Evolutionary conservation across 2,888 invertebrate genomes (phyloP).

Genomic region (Hipparchia sbordonii): DNA sequence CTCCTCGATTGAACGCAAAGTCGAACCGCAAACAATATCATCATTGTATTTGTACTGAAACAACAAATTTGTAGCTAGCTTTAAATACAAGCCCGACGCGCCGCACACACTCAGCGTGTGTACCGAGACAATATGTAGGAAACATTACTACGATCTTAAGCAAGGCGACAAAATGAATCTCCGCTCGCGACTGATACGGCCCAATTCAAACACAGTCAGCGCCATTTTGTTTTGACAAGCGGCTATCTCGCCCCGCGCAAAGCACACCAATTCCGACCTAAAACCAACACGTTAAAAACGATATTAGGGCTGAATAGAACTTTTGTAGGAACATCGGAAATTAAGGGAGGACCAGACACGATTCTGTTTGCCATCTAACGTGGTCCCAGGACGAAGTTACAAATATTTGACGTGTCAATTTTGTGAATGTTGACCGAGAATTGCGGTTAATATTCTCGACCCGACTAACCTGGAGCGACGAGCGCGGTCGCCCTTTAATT

Average conservation of each 20-base stretch:
- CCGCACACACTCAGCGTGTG: slow-evolving; percentile 78
- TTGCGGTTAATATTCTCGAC: slow-evolving; percentile 81
- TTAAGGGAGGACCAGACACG: slow-evolving; percentile 82
- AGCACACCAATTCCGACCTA: slow-evolving; percentile 58
- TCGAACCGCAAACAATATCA: slow-evolving; percentile 81
- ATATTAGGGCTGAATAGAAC: slow-evolving; percentile 49
- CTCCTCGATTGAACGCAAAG: slow-evolving; percentile 79
- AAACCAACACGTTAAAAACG: slow-evolving; percentile 51
- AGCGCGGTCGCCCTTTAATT: slow-evolving; percentile 72
- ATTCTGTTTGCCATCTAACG: slow-evolving; percentile 82
- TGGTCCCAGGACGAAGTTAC: slow-evolving; percentile 82
- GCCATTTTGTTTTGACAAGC: slow-evolving; percentile 83
- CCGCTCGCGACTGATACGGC: slow-evolving; percentile 81
- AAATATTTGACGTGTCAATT: slow-evolving; percentile 84
- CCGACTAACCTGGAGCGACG: slow-evolving; percentile 66
- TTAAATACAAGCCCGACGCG: slow-evolving; percentile 80
- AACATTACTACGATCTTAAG: slow-evolving; percentile 79
- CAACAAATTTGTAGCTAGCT: slow-evolving; percentile 82
- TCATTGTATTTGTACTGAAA: slow-evolving; percentile 81
- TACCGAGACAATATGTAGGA: slow-evolving; percentile 81
- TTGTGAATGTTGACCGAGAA: slow-evolving; percentile 83
- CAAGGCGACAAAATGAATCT: slow-evolving; percentile 83
- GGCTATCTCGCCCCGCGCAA: slow-evolving; percentile 62
- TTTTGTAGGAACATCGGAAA: slow-evolving; percentile 78
- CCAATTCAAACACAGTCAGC: slow-evolving; percentile 81